phyloP scores from a whole-genome alignment of 2,888 invertebrate genomes.

The Dorcus parallelipipedus region DNA sequence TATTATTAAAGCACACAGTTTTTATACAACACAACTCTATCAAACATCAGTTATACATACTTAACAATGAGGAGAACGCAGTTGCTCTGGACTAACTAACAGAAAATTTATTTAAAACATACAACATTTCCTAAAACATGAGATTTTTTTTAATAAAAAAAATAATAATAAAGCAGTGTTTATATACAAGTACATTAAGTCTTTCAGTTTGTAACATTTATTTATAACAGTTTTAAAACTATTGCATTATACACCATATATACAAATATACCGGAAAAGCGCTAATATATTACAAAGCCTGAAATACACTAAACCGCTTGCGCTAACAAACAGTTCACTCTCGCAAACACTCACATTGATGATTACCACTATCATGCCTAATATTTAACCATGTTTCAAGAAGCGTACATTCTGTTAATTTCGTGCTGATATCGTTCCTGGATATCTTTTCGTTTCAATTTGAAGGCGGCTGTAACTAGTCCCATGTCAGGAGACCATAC shows the following conservation, averaged over 20 bases:
- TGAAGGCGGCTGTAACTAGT: constrained; percentile 96
- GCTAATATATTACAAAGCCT: constrained; percentile 13
- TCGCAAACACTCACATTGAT: constrained; percentile 3
- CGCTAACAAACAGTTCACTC: constrained; percentile 3
- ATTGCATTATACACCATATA: constrained; percentile 4
- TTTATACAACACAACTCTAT: too few relatives aligned
- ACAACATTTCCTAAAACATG: too few relatives aligned
- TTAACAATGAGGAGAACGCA: too few relatives aligned
- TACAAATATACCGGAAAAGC: constrained; percentile 10
- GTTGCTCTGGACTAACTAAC: too few relatives aligned
- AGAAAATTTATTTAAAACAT: too few relatives aligned
- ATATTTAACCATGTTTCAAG: constrained; percentile 60
- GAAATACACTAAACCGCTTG: constrained; percentile 1
- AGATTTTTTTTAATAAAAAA: too few relatives aligned
- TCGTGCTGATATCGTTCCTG: constrained; percentile 90
- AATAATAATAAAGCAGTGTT: too few relatives aligned
- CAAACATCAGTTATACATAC: too few relatives aligned
- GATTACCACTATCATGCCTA: constrained; percentile 3
- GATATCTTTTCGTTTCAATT: constrained; percentile 94
- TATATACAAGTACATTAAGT: too few relatives aligned
- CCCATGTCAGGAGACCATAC: constrained; percentile 98
- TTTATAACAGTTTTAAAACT: constrained; percentile 8
- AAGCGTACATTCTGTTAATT: constrained; percentile 91
- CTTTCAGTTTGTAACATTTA: background rate
- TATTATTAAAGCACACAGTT: too few relatives aligned